phyloP scores from a whole-genome alignment of 2,888 invertebrate species.

The Tetragonula carbonaria region DNA sequence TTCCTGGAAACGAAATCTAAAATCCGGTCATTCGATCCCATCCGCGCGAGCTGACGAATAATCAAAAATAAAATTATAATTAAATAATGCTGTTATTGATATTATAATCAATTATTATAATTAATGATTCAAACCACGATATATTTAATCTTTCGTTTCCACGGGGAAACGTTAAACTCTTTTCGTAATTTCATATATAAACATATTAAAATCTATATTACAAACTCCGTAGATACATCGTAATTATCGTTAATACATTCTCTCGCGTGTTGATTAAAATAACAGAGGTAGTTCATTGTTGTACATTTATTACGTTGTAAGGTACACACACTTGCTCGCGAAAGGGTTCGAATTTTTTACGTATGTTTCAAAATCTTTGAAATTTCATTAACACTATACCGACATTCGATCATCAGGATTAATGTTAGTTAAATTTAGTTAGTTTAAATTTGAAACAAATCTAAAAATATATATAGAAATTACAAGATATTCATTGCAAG shows the following conservation, averaged over 20 bases:
- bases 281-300: background rate
- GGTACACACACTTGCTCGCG: background rate
- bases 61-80: too few relatives aligned
- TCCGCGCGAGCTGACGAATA: background rate
- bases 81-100: too few relatives aligned
- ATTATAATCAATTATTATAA: background rate
- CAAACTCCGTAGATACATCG: too few relatives aligned
- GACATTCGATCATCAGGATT: too few relatives aligned
- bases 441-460: too few relatives aligned
- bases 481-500: too few relatives aligned
- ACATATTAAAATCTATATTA: background rate
- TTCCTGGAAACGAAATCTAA: slow-evolving; percentile 19
- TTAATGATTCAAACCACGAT: background rate
- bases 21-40: background rate
- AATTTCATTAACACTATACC: too few relatives aligned
- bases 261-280: background rate
- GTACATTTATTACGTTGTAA: background rate
- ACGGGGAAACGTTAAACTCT: background rate
- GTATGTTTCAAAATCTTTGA: too few relatives aligned
- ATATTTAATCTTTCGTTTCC: background rate
- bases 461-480: too few relatives aligned
- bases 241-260: background rate
- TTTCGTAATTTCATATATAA: background rate
- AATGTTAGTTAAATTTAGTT: too few relatives aligned
- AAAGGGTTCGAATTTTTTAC: too few relatives aligned